Base-by-base conservation (phyloP, 1,140 invertebrate species). In the Cherax quadricarinatus region DNA sequence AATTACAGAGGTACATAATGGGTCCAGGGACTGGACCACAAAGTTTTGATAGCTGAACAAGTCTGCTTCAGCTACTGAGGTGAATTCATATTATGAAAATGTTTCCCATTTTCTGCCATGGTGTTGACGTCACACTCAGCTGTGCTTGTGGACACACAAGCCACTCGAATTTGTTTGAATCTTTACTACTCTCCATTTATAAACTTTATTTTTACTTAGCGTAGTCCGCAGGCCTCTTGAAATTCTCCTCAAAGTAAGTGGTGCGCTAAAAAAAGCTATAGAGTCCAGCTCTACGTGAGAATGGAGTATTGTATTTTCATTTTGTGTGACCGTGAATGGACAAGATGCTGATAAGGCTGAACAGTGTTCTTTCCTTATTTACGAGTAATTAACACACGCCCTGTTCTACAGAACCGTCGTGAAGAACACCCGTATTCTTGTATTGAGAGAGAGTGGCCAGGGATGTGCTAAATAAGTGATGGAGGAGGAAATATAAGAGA, bases 131-230 rank as follows among this genome's bases (percentile, higher is more conserved):
- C 70, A 75, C 70, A 30, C n/a, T 75, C 70, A 75, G 70, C 70
- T 75, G 70, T 75, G 70, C n/a, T 75, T 75, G 70, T 75, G 70
- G 70, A 75, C 70, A 30, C 70, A 75, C n/a, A 18, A 75, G 7
- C 70, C n/a, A 75, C 70, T 75, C 70, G 70, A 75, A 75, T 75
- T 75, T 75, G 70, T 75, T 75, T 75, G 70, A 75, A 75, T 75
- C n/a, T 75, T 75, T 75, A 75, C 70, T 30, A 75, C 70, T 75
- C 70, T 75, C 70, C 70, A 30, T 30, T 30, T 75, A 75, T 75
- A 75, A 75, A 75, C 24, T 75, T 75, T 21, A 7, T 9, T 30
- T 30, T 75, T 30, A 75, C 70, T 30, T 75, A 21, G 9, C 21
- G 30, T 75, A 75, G 70, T 75, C 70, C 24, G 9, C 70, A 30